Base-by-base conservation (phyloP, 2,797 vertebrate genomes). In the Borostomias antarcticus region DNA sequence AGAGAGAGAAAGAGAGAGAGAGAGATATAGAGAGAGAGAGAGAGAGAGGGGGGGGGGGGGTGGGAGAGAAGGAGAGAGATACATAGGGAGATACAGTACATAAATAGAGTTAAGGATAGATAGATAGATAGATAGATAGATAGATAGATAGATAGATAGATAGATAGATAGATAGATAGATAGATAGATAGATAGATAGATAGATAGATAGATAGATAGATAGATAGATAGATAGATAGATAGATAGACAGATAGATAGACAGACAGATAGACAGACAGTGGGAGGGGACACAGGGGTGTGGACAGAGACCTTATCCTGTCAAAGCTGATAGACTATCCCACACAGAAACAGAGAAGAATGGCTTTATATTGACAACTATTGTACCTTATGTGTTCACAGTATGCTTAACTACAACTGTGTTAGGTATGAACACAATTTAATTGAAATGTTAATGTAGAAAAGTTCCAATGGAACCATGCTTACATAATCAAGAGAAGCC, bases 401-500 rank as follows among this genome's bases (percentile, higher is more conserved):
- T 17, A 43, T 7, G 40, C 40, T 15, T 1, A 43, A 17, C 40
- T 43, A n/a, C 40, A 43, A 43, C 5, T 43, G 40, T 43, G 40
- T n/a, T n/a, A n/a, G n/a, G n/a, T n/a, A n/a, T n/a, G n/a, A n/a
- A n/a, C n/a, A 43, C 40, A 43, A 0, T 15, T 2, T 7, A 17
- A 13, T 17, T 3, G 4, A 45, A 13, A n/a, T 6, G n/a, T 45
- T 45, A 17, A 17, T 8, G 17, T 45, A 45, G 40, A 45, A n/a
- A 4, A n/a, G 2, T n/a, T n/a, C n/a, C n/a, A n/a, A 51, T 51
- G 45, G 28, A 50, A 2, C 15, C n/a, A 30, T 19, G 67, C 90
- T 90, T 85, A 92, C 92, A 92, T 75, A 9, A 93, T 58, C 25
- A 93, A 86, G 58, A 93, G 90, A 1, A 93, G 88, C 66, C 89